These are phyloP conservation scores for Scylla paramamosain DNA, from an alignment of 1,140 invertebrate species.

Conservation along the genomic window DNA sequence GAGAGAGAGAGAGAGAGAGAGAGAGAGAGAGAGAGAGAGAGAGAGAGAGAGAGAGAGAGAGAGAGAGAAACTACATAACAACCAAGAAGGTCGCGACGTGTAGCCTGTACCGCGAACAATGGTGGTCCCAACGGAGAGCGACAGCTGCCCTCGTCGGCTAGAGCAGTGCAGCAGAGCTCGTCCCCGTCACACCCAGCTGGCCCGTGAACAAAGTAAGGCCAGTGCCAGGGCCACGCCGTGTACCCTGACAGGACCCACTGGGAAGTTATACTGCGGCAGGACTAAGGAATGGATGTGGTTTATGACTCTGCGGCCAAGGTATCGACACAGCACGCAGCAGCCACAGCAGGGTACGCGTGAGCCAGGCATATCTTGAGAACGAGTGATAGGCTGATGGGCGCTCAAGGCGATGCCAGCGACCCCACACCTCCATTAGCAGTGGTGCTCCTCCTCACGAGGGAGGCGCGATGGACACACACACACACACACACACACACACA, in stretches of 20 bases:
- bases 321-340: neutral
- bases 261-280: neutral
- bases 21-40: slow-evolving; percentile 61
- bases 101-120: neutral
- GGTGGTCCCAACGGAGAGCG: neutral
- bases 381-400: neutral
- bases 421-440: neutral
- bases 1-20: slow-evolving; percentile 66
- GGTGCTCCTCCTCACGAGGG: neutral
- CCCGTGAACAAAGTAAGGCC: slow-evolving; percentile 7
- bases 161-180: neutral
- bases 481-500: slow-evolving; percentile 43
- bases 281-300: neutral
- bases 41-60: slow-evolving; percentile 50
- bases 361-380: neutral
- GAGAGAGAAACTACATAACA: neutral
- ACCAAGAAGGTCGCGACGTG: neutral
- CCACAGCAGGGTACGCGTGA: neutral
- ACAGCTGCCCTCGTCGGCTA: neutral
- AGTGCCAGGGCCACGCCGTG: slow-evolving; percentile 28
- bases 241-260: slow-evolving; percentile 5
- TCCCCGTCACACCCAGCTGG: neutral
- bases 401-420: too few species aligned
- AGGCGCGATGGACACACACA: neutral
- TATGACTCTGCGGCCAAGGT: neutral